Evolutionary conservation across 2,797 vertebrate species (phyloP), one percentile per base, ranked within the genome.

Genomic region (Novumbra hubbsi): DNA sequence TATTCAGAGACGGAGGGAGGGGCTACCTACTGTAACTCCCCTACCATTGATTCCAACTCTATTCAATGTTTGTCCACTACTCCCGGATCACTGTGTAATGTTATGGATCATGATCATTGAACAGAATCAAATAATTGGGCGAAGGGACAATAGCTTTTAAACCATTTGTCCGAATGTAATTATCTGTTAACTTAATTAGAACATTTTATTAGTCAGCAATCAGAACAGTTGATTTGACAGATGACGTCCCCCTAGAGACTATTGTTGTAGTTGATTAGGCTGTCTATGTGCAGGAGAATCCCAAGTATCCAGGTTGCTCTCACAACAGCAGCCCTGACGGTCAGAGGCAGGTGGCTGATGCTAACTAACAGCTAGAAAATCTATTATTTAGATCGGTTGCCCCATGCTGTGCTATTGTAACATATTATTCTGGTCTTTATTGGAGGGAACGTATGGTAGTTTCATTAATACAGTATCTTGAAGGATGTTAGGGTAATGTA

Each of bases 341-440:
- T 48, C 72, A 55, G 72, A 74, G 92, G 91, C 92, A 93, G 92
- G 88, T 94, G 92, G 90, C 85, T 34, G 81, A 88, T 79, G 84
- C 78, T 75, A 68, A 82, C 82, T 80, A 82, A 34, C 75, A 76
- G 86, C 77, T 78, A 78, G 65, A 19, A 75, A 82, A 91, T 92
- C 80, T 88, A 94, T 93, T 86, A 92, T 93, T 92, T 75, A 93
- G 77, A 79, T 78, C 72, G 73, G 73, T 69, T 78, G 75, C 84
- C 76, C 74, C 71, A 76, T 68, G 75, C 67, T 77, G 73, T 75
- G 50, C 77, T 76, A 80, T 82, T 81, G 78, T 63, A 45, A 5
- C 19, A 38, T 84, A 81, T 75, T 72, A 32, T 24, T 75, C 57
- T 72, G 63, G 14, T 65, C 15, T 32, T 65, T 65, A 15, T 30